Conservation (phyloP, 2,888 invertebrate genomes). For the Chalcosyrphus nemorum region DNA sequence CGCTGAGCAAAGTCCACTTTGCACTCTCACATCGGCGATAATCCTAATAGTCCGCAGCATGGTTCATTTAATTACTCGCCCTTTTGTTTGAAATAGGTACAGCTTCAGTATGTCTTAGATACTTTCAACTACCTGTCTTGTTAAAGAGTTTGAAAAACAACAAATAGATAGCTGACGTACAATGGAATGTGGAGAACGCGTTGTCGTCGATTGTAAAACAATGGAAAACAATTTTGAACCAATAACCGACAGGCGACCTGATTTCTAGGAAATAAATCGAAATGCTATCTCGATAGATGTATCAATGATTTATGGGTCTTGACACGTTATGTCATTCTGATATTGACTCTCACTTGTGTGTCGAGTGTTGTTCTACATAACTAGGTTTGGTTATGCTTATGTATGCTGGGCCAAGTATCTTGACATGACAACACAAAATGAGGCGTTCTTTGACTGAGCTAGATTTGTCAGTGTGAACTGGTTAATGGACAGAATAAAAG, state of each 20-base stretch:
- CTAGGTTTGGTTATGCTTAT: too few species aligned
- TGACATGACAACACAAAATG: too few species aligned
- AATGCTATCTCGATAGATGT: slow-evolving; percentile 27
- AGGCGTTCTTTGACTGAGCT: too few species aligned
- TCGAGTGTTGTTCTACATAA: too few species aligned
- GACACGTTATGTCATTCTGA: slow-evolving; percentile 6
- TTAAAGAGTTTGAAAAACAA: slow-evolving; percentile 6
- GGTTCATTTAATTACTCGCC: slow-evolving; percentile 53
- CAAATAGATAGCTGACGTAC: neutral
- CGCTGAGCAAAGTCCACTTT: slow-evolving; percentile 59
- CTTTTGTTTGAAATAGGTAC: slow-evolving; percentile 44
- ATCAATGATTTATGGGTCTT: slow-evolving; percentile 45
- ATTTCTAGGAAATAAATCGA: slow-evolving; percentile 34
- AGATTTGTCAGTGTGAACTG: too few species aligned
- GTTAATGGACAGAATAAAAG: too few species aligned
- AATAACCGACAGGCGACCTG: slow-evolving; percentile 39
- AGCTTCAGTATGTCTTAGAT: slow-evolving; percentile 23
- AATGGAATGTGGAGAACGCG: slow-evolving; percentile 8
- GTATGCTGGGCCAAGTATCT: too few species aligned
- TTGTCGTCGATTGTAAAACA: slow-evolving; percentile 3
- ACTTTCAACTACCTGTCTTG: slow-evolving; percentile 61
- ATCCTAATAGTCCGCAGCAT: slow-evolving; percentile 41
- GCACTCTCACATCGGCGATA: slow-evolving; percentile 48
- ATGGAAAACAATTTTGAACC: slow-evolving; percentile 45
- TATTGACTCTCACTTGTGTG: slow-evolving; percentile 25